A percentile compares a stretch with the other conserved stretches of the same genome.
phyloP scores from a whole-genome alignment of 1,140 invertebrate genomes.

The Anastatus disparis region DNA sequence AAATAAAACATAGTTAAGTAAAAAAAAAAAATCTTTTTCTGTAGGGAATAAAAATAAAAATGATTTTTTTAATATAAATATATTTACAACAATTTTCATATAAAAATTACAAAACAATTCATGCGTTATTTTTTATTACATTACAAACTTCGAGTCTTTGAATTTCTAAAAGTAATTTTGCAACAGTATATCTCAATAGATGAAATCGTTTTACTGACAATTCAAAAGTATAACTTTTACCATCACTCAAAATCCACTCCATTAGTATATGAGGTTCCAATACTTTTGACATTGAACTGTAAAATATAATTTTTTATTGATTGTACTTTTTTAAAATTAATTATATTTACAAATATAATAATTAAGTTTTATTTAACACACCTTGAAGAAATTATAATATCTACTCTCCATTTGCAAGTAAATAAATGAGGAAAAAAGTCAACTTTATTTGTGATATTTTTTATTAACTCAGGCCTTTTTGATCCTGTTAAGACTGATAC shows the following conservation, averaged over 20 bases:
- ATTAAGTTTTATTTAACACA: constrained; percentile 41
- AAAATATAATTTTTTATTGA: constrained; percentile 34
- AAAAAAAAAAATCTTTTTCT: too few species aligned
- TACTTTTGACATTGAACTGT: constrained; percentile 57
- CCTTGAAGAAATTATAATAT: constrained; percentile 62
- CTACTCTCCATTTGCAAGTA: constrained; percentile 59
- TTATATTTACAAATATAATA: constrained; percentile 7
- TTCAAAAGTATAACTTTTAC: constrained; percentile 58
- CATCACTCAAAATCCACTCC: constrained; percentile 61
- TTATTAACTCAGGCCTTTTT: constrained; percentile 50
- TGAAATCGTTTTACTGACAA: constrained; percentile 60
- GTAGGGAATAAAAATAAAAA: too few species aligned
- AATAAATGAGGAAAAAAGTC: constrained; percentile 53
- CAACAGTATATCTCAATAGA: constrained; percentile 58
- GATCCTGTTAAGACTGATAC: constrained; percentile 56
- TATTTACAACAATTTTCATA: constrained; percentile 7
- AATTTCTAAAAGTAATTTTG: constrained; percentile 60
- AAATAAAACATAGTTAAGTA: too few species aligned
- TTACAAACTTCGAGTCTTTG: constrained; percentile 55
- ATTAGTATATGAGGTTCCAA: constrained; percentile 61
- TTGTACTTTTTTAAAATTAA: background rate
- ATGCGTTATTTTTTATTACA: constrained; percentile 47
- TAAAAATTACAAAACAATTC: background rate
- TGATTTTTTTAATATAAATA: background rate
- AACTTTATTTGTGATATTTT: constrained; percentile 51